Percentiles rank a stretch among this genome's conserved stretches.
phyloP scores from a whole-genome alignment of 2,797 vertebrate genomes.

The Tapirus indicus region DNA sequence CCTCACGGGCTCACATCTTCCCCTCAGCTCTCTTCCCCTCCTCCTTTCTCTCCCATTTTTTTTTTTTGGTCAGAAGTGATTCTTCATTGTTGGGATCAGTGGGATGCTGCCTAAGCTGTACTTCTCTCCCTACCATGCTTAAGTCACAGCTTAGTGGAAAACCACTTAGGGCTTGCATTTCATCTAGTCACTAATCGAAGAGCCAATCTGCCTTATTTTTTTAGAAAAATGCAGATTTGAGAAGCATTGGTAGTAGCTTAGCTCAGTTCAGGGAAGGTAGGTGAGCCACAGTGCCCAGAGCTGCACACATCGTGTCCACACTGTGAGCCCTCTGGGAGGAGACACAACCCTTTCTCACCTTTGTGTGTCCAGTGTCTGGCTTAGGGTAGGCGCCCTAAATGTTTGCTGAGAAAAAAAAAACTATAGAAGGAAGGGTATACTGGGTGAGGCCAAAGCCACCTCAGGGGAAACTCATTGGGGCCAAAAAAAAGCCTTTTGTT shows the following conservation, averaged over 20 bases:
- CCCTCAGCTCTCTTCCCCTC: background rate
- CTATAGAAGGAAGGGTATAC: background rate
- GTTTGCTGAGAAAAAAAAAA: background rate
- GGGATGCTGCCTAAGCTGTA: background rate
- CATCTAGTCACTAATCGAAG: background rate
- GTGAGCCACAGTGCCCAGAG: background rate
- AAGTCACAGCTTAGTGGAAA: background rate
- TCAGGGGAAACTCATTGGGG: background rate
- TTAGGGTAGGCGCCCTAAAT: background rate
- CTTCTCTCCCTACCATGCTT: background rate
- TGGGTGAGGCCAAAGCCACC: background rate
- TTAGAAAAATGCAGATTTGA: background rate
- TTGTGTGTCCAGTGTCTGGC: background rate
- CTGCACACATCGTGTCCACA: background rate
- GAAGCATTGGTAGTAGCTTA: background rate
- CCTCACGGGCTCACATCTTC: background rate
- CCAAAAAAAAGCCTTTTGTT: background rate
- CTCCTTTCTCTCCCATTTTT: background rate
- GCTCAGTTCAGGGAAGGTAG: background rate
- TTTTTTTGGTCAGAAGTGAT: background rate
- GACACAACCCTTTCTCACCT: no score
- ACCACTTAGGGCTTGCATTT: background rate
- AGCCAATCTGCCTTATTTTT: background rate
- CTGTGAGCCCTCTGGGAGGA: rapidly evolving
- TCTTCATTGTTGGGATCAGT: background rate